A percentile compares a stretch with the other conserved stretches of the same genome.
Conservation (phyloP, 2,797 vertebrate genomes). For the Synanceia verrucosa region DNA sequence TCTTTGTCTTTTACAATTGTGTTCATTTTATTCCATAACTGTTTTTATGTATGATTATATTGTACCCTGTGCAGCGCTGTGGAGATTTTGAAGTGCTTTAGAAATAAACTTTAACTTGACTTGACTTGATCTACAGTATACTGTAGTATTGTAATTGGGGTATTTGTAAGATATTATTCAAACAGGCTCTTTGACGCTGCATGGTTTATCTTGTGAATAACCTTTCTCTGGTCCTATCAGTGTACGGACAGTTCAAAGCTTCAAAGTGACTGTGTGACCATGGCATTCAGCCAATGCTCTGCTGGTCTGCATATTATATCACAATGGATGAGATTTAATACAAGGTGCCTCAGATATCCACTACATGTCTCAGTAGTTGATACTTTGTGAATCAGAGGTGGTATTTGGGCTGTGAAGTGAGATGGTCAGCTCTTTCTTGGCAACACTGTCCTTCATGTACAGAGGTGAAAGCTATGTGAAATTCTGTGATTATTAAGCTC, state of each 20-base stretch:
- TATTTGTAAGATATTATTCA: background rate
- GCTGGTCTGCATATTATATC: constrained; percentile 25
- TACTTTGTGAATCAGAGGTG: constrained; percentile 24
- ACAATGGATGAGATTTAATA: constrained; percentile 36
- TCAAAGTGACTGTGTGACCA: constrained; percentile 27
- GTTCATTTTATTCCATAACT: too few relatives aligned
- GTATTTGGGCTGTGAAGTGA: background rate
- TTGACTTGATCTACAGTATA: too few relatives aligned
- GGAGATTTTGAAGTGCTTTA: too few relatives aligned
- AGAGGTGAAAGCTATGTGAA: constrained; percentile 5
- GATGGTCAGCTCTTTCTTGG: constrained; percentile 16
- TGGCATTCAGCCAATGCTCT: constrained; percentile 27
- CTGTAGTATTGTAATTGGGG: background rate
- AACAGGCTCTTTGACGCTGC: background rate
- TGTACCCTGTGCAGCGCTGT: too few relatives aligned
- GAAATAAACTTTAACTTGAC: too few relatives aligned
- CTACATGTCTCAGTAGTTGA: background rate
- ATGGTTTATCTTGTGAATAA: constrained; percentile 19
- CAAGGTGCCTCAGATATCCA: constrained; percentile 10
- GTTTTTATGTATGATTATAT: too few relatives aligned
- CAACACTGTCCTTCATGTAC: constrained; percentile 1
- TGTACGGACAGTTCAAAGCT: constrained; percentile 15
- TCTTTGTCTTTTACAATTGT: too few relatives aligned
- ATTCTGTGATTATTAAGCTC: background rate
- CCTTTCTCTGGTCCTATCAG: background rate